Conservation (phyloP, 2,113 vertebrate genomes). For the Xenopus tropicalis region DNA sequence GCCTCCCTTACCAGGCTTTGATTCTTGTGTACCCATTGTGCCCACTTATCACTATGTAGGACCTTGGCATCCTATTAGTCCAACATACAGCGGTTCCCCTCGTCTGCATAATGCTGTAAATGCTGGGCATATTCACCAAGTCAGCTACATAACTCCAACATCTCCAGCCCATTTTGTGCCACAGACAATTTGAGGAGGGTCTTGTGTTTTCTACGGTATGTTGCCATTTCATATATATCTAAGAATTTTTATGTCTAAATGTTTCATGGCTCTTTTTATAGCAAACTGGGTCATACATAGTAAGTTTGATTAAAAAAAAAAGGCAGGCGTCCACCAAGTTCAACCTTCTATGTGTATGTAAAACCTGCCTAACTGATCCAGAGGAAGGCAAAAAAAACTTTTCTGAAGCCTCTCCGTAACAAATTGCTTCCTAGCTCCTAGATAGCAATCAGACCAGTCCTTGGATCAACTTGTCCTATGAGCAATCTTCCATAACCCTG, state of each 20-base stretch:
- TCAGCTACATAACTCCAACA: constrained; percentile 70
- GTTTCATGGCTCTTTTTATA: neutral
- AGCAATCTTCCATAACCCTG: no score
- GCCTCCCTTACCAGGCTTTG: constrained; percentile 68
- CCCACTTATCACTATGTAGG: constrained; percentile 63
- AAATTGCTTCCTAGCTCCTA: no score
- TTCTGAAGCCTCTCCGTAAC: no score
- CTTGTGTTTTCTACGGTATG: constrained; percentile 22
- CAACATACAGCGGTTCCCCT: constrained; percentile 55
- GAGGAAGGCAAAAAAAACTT: no score
- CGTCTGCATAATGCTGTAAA: constrained; percentile 58
- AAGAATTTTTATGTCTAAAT: neutral
- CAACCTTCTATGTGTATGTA: no score
- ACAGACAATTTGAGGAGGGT: constrained; percentile 65
- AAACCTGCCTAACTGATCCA: no score
- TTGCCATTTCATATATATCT: neutral
- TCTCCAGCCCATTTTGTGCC: constrained; percentile 72
- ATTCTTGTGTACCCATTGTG: constrained; percentile 70
- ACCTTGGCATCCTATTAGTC: constrained; percentile 67
- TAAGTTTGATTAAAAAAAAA: no score
- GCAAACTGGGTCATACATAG: no score
- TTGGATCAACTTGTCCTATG: no score
- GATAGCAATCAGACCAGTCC: no score
- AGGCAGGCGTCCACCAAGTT: no score
- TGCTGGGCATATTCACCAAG: constrained; percentile 61